Evolutionary conservation across 1,140 invertebrate species (phyloP).

Genomic region (Drosophila eugracilis): DNA sequence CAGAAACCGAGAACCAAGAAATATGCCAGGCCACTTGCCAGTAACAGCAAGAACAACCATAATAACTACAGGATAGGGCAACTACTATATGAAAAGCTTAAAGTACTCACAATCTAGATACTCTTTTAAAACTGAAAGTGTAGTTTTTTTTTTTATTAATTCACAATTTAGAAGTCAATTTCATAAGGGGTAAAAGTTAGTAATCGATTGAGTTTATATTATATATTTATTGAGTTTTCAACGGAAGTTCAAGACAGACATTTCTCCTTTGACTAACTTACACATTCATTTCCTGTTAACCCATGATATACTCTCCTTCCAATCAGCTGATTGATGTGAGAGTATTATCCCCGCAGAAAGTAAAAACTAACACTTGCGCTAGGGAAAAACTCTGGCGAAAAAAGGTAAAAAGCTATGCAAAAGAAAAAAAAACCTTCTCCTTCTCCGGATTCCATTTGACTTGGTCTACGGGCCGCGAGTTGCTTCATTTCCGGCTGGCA

Average conservation of each 20-base stretch:
- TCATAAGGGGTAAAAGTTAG: too few species aligned
- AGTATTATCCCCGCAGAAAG: conserved; percentile 2
- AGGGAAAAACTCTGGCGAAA: conserved; percentile 32
- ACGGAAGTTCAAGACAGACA: background rate
- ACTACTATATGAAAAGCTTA: background rate
- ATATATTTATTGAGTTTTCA: background rate
- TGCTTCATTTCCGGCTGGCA: conserved; percentile 76
- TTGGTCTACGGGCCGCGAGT: conserved; percentile 49
- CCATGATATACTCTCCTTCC: conserved; percentile 1
- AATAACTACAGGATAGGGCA: background rate
- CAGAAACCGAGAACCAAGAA: conserved; percentile 13
- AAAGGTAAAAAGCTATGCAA: background rate
- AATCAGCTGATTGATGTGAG: conserved; percentile 16
- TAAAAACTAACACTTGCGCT: conserved; percentile 44
- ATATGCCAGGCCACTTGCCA: conserved; percentile 41
- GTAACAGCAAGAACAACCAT: conserved; percentile 1
- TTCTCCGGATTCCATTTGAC: background rate
- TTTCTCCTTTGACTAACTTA: background rate
- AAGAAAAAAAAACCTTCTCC: background rate
- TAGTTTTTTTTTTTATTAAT: too few species aligned
- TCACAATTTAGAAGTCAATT: background rate
- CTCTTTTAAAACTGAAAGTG: background rate
- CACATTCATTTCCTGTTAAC: too few species aligned
- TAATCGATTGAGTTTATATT: too few species aligned
- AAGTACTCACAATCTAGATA: background rate